These are phyloP conservation scores for Sarcophaga variegata DNA, from an alignment of 2,888 invertebrate species.

Conservation along the genomic window DNA sequence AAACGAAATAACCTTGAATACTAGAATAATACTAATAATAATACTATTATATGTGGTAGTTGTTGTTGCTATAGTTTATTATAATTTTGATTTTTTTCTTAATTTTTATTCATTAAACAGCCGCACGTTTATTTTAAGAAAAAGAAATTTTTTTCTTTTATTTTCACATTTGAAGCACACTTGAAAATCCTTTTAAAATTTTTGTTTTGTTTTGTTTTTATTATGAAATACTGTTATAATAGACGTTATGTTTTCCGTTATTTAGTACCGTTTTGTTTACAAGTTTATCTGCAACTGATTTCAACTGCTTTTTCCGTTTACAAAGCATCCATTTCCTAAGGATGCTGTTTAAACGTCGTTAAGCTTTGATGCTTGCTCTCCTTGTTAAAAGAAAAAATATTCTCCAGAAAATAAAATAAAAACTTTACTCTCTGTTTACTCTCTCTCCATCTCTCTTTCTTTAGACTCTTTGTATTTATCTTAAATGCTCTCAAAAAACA, in stretches of 20 bases:
- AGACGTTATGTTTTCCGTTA: conserved; percentile 10
- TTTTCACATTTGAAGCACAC: conserved; percentile 35
- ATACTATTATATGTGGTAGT: background rate
- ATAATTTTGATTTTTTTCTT: background rate
- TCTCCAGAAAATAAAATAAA: background rate
- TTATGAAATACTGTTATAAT: conserved; percentile 9
- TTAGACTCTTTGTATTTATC: too few relatives aligned
- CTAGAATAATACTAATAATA: conserved; percentile 29
- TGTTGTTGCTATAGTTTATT: conserved; percentile 1
- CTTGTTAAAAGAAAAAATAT: background rate
- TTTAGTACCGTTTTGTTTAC: conserved; percentile 63
- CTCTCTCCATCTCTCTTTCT: background rate
- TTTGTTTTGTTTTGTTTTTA: conserved; percentile 14
- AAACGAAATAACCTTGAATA: conserved; percentile 55
- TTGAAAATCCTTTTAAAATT: conserved; percentile 46
- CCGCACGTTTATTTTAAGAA: background rate
- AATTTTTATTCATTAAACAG: background rate
- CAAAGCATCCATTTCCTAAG: conserved; percentile 46
- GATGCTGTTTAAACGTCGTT: conserved; percentile 45
- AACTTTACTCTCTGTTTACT: background rate
- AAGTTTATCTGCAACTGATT: conserved; percentile 69
- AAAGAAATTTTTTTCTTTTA: background rate
- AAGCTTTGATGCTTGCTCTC: conserved; percentile 53
- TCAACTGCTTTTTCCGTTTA: conserved; percentile 13
- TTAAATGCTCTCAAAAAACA: conserved; percentile 32